A percentile compares a stretch with the other conserved stretches of the same genome.
phyloP scores from a whole-genome alignment of 2,113 vertebrate genomes.

The Amphilophus citrinellus region DNA sequence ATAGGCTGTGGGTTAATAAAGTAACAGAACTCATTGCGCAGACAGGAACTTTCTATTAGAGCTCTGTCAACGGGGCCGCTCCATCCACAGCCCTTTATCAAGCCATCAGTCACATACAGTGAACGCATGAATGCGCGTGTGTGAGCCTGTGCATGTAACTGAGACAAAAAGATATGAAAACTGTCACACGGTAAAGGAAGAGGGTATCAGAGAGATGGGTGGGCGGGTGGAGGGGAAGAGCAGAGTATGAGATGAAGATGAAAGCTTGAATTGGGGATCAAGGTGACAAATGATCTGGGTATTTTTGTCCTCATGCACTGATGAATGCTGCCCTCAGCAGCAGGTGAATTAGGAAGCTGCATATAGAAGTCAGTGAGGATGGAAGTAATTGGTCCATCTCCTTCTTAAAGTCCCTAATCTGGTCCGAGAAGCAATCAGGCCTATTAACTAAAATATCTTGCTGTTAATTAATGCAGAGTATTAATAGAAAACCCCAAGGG shows the following conservation, averaged over 20 bases:
- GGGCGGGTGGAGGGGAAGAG: constrained; percentile 13
- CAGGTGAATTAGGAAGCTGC: constrained; percentile 60
- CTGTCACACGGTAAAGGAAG: constrained; percentile 47
- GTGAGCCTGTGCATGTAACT: constrained; percentile 17
- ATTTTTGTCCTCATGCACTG: constrained; percentile 67
- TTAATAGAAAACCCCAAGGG: constrained; percentile 58
- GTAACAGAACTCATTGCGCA: constrained; percentile 44
- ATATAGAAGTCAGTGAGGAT: constrained; percentile 71
- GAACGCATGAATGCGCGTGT: neutral
- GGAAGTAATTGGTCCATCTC: constrained; percentile 71
- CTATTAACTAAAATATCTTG: constrained; percentile 53
- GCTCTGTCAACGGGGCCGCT: constrained; percentile 57
- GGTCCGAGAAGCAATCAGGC: constrained; percentile 47
- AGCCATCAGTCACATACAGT: constrained; percentile 63
- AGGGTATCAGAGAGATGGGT: constrained; percentile 41
- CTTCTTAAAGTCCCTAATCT: constrained; percentile 44
- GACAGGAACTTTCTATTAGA: constrained; percentile 69
- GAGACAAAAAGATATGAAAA: constrained; percentile 59
- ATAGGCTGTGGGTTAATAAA: constrained; percentile 65
- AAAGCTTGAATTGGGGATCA: constrained; percentile 60
- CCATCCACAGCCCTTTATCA: constrained; percentile 65
- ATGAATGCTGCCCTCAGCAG: constrained; percentile 64
- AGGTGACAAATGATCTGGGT: constrained; percentile 76
- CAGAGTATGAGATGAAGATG: constrained; percentile 54
- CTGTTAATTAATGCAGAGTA: constrained; percentile 69